These are phyloP conservation scores for Nomada ruficornis DNA, from an alignment of 2,888 invertebrate genomes.

Conservation along the genomic window DNA sequence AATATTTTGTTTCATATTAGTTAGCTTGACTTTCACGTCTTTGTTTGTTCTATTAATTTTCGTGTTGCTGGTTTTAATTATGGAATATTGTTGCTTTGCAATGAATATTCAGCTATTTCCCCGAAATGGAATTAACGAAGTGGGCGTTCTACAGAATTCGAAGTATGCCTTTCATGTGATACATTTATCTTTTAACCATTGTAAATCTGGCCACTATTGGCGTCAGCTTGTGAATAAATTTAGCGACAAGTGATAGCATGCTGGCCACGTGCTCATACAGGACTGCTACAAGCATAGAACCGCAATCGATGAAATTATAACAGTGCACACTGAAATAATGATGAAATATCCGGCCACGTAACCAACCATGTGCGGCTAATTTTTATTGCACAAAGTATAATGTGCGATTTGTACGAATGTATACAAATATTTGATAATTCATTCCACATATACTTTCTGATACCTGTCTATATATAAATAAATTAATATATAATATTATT, in stretches of 20 bases:
- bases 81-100: not conserved
- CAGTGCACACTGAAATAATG: conserved; percentile 42
- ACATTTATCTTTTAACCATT: conserved; percentile 9
- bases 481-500: too few species aligned
- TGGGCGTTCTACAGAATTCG: not conserved
- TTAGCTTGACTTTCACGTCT: too few species aligned
- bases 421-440: too few species aligned
- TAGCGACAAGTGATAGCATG: conserved; percentile 58
- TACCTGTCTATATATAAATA: too few species aligned
- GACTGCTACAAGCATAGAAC: conserved; percentile 5
- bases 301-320: conserved; percentile 57
- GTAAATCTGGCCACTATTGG: conserved; percentile 17
- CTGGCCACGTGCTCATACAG: conserved; percentile 31
- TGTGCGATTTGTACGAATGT: not conserved
- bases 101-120: not conserved
- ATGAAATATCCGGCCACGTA: conserved; percentile 33
- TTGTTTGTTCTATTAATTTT: too few species aligned
- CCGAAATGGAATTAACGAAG: not conserved
- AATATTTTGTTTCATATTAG: too few species aligned
- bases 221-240: conserved; percentile 62
- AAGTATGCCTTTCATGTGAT: not conserved
- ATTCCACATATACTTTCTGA: too few species aligned
- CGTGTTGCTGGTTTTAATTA: not conserved
- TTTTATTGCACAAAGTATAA: conserved; percentile 13
- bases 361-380: conserved; percentile 14